These are phyloP conservation scores for Eretmochelys imbricata DNA, from an alignment of 2,113 vertebrate species.

Conservation along the genomic window DNA sequence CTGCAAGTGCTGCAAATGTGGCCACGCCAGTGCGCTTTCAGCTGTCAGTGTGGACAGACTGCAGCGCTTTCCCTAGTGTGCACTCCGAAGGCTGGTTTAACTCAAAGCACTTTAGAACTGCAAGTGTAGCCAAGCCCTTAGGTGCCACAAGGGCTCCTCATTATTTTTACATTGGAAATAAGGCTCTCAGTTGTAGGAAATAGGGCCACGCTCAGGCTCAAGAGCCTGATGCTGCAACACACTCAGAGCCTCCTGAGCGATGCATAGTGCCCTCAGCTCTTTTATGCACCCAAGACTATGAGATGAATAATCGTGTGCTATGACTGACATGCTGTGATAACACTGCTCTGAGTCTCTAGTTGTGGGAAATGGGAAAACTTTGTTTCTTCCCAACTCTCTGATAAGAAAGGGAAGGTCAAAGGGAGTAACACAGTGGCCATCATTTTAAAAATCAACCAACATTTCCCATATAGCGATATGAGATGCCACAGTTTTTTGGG, in stretches of 20 bases:
- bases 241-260: not conserved
- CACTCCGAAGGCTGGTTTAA: too few relatives aligned
- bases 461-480: not conserved
- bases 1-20: too few relatives aligned
- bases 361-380: accelerated
- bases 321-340: not conserved
- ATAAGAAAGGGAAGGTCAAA: not conserved
- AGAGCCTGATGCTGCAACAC: not conserved
- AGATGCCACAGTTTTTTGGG: not conserved
- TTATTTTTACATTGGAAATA: not conserved
- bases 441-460: not conserved
- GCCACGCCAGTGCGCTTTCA: too few relatives aligned
- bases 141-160: too few relatives aligned
- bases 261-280: not conserved
- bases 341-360: accelerated
- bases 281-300: not conserved
- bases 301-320: not conserved
- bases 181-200: not conserved
- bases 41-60: too few relatives aligned
- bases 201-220: not conserved
- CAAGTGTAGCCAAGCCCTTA: too few relatives aligned
- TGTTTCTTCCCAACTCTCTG: not conserved
- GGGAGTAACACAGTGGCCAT: not conserved
- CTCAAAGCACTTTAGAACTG: too few relatives aligned
- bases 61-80: too few relatives aligned